Percentiles rank a stretch among this genome's conserved stretches.
Conservation (phyloP, 2,888 invertebrate species). For the Phortica okadai region DNA sequence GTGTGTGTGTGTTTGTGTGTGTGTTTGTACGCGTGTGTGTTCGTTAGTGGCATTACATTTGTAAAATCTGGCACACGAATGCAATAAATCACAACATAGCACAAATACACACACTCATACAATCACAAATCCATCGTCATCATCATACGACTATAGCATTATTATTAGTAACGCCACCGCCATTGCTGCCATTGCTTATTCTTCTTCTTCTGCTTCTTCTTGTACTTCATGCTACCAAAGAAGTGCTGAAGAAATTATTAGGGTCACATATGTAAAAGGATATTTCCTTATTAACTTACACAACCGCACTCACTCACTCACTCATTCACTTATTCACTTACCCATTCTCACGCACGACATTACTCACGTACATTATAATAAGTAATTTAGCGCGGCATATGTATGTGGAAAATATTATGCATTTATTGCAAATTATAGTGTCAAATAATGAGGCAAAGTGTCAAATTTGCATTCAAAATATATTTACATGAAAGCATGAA, state of each 20-base stretch:
- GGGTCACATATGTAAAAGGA: slow-evolving; percentile 70
- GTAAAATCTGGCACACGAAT: slow-evolving; percentile 74
- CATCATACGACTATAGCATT: slow-evolving; percentile 56
- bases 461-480: slow-evolving; percentile 67
- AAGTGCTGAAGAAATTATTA: slow-evolving; percentile 57
- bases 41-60: slow-evolving; percentile 50
- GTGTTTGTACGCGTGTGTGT: neutral
- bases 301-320: slow-evolving; percentile 6
- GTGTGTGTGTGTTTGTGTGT: slow-evolving; percentile 6
- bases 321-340: slow-evolving; percentile 1
- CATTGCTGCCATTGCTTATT: neutral
- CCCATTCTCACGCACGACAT: slow-evolving; percentile 15
- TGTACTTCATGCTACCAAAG: neutral
- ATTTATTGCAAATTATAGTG: slow-evolving; percentile 57
- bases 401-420: slow-evolving; percentile 23
- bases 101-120: slow-evolving; percentile 51
- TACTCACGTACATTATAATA: slow-evolving; percentile 25
- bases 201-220: neutral
- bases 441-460: slow-evolving; percentile 69
- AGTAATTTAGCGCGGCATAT: neutral
- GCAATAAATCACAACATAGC: slow-evolving; percentile 72
- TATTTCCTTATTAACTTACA: slow-evolving; percentile 69
- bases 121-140: slow-evolving; percentile 23
- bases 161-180: slow-evolving; percentile 68
- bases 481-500: slow-evolving; percentile 51